These are phyloP conservation scores for Mizuhopecten yessoensis DNA, from an alignment of 1,140 invertebrate genomes.

Conservation along the genomic window DNA sequence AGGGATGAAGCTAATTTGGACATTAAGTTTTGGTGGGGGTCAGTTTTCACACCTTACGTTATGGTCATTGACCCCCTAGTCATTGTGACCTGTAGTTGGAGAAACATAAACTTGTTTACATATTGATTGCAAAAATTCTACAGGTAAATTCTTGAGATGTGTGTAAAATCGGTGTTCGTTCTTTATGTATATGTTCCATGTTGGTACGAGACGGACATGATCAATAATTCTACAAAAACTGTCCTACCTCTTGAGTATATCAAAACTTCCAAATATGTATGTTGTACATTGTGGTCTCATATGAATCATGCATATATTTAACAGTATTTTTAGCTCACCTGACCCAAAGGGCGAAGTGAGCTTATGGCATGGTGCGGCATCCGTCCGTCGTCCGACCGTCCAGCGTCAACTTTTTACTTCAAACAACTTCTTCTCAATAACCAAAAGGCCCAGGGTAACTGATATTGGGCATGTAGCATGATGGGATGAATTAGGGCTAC, in stretches of 20 bases:
- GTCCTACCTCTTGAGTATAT: neutral
- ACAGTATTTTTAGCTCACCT: no score
- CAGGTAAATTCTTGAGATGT: conserved; percentile 4
- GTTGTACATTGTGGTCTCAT: no score
- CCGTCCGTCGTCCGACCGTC: no score
- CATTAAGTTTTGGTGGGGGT: neutral
- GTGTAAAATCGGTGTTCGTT: neutral
- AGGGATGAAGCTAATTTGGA: neutral
- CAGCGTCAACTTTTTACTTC: no score
- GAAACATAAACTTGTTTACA: conserved; percentile 30
- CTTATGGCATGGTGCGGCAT: no score
- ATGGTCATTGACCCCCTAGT: neutral
- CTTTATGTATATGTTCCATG: neutral
- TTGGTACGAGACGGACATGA: neutral
- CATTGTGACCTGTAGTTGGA: neutral
- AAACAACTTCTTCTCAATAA: no score
- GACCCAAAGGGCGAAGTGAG: no score
- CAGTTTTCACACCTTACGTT: neutral
- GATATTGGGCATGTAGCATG: no score
- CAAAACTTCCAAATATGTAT: neutral
- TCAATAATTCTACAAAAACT: neutral
- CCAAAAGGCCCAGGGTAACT: no score
- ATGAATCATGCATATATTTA: neutral
- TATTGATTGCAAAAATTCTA: conserved; percentile 28
- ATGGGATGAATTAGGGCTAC: no score